Base-by-base conservation (phyloP, 2,888 invertebrate genomes). In the Allacma fusca region DNA sequence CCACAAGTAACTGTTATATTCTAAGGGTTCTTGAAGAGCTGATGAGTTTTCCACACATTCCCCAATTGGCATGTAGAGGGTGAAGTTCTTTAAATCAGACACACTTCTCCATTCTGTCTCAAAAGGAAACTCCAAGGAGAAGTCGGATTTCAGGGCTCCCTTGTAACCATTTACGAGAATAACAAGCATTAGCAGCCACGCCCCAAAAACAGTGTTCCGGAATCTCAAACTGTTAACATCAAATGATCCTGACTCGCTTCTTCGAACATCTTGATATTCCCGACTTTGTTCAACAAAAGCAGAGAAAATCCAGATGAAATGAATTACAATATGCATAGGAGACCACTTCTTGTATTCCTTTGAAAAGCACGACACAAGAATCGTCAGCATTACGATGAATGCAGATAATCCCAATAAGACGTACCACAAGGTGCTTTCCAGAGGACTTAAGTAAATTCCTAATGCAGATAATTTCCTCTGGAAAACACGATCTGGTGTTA, bases 51-150 rank as follows among this genome's bases (percentile, higher is more conserved):
- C 7, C 5, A 13, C 7, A 40, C 40, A 40, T 5, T 40, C 13
- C 7, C n/a, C 59, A 59, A 59, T 7, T 7, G 59, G 59, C 59
- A 59, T 13, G 19, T 59, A 24, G 23, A 62, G 23, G 9, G 24
- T 62, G 62, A 62, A 62, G 23, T 62, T 62, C 16, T 62, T 62
- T n/a, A 62, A 24, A n/a, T 62, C 62, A 9, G 2, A 23, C 24
- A 62, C 9, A 24, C 13, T 2, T 24, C 16, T 62, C 62, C 62
- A 62, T 1, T 4, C 2, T 9, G 26, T 62, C 23, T 62, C 4
- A 24, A 9, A 62, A 16, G 23, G 62, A 24, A 62, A 16, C 9
- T 62, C 62, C 2, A 26, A 4, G 2, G 62, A 24, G 24, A 24
- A 26, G 13, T 62, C 24, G 9, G 62, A 62, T 24, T 62, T 62